Percentiles rank a stretch among this genome's conserved stretches.
Conservation (phyloP, 2,797 vertebrate species). For the Acrocephalus scirpaceus region DNA sequence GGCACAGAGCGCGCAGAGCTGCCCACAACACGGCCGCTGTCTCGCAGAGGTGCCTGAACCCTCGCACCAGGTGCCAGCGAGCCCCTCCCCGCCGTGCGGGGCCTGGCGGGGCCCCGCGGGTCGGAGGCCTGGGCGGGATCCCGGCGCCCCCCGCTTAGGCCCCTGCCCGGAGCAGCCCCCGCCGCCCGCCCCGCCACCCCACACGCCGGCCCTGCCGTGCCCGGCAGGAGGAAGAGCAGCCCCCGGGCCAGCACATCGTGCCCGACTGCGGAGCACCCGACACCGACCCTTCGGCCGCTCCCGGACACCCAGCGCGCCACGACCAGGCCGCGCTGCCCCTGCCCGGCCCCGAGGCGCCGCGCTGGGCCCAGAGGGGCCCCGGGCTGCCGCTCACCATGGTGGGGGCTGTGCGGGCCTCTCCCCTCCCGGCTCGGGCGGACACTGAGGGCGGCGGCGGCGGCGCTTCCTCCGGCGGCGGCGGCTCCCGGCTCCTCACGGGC, state of each 20-base stretch:
- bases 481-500: constrained; percentile 68
- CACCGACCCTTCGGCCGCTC: background rate
- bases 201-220: background rate
- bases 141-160: constrained; percentile 35
- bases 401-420: constrained; percentile 58
- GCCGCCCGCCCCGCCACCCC: background rate
- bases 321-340: constrained; percentile 29
- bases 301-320: background rate
- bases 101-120: background rate
- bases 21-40: background rate
- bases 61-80: background rate
- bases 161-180: background rate
- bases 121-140: background rate
- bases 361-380: background rate
- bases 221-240: background rate
- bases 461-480: constrained; percentile 41
- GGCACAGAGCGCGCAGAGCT: background rate
- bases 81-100: background rate
- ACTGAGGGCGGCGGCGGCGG: constrained; percentile 50
- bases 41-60: background rate
- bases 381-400: constrained; percentile 75
- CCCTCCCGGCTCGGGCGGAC: constrained; percentile 61
- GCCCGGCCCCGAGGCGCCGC: background rate
- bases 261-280: background rate
- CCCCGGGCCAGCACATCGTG: background rate